phyloP scores from a whole-genome alignment of 1,140 invertebrate genomes.

The Drosophila ogumai region DNA sequence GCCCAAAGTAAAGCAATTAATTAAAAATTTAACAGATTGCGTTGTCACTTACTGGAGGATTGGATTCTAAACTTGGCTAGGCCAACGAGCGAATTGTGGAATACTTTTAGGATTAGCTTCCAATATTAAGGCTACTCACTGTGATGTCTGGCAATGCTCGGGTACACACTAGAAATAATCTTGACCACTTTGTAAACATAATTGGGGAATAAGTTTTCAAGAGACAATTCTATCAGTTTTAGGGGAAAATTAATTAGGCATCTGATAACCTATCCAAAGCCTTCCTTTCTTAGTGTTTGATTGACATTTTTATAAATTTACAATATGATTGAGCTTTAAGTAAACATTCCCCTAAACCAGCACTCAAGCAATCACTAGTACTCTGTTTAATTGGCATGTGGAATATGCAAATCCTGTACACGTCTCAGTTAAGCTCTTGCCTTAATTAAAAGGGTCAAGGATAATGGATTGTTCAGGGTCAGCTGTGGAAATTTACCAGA shows the following conservation, averaged over 20 bases:
- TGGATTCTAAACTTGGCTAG: slow-evolving; percentile 7
- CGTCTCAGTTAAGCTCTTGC: slow-evolving; percentile 25
- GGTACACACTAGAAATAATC: no score
- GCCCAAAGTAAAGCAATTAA: slow-evolving; percentile 49
- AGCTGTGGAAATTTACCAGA: slow-evolving; percentile 62
- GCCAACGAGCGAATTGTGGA: background rate
- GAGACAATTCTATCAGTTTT: no score
- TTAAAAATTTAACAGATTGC: slow-evolving; percentile 12
- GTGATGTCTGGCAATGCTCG: background rate
- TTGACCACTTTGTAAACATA: no score
- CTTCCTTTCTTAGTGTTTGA: background rate
- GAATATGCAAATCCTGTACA: slow-evolving; percentile 49
- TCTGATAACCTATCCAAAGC: no score
- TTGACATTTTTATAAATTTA: background rate
- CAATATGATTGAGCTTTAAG: background rate
- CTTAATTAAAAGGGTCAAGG: slow-evolving; percentile 55
- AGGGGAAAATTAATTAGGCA: no score
- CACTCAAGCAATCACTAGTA: background rate
- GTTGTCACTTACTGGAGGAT: background rate
- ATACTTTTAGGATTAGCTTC: slow-evolving; percentile 13
- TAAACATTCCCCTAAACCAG: slow-evolving; percentile 31
- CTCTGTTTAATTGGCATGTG: slow-evolving; percentile 40
- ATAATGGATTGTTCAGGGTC: slow-evolving; percentile 50
- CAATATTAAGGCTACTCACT: background rate
- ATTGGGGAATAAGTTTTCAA: no score